Evolutionary conservation across 2,797 vertebrate genomes (phyloP).

Genomic region (Coregonus sp.): DNA sequence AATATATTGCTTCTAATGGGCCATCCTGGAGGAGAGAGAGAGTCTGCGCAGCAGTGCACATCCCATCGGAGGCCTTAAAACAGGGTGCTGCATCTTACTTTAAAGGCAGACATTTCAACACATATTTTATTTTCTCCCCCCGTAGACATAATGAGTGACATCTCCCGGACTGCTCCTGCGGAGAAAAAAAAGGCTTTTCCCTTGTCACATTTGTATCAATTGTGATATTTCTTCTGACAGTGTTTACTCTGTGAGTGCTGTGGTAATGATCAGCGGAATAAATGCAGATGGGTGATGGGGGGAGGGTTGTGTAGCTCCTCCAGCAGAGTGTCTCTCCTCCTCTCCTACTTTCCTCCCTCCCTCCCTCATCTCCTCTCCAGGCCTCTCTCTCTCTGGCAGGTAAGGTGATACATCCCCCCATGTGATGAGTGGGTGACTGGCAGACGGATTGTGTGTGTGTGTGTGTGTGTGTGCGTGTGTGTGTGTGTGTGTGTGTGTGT

Average conservation of each 20-base stretch:
- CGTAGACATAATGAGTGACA: conserved; percentile 19
- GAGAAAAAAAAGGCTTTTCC: conserved; percentile 26
- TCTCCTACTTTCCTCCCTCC: neutral
- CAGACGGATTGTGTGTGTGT: neutral
- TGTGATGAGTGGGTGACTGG: neutral
- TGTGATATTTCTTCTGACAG: conserved; percentile 19
- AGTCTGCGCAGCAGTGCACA: conserved; percentile 1
- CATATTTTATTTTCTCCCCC: neutral
- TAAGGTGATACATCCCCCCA: conserved; percentile 13
- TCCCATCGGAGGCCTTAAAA: neutral
- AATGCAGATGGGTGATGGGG: conserved; percentile 20
- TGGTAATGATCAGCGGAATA: conserved; percentile 24
- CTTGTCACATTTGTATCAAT: conserved; percentile 34
- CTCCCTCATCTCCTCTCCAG: neutral
- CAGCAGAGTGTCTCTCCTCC: neutral
- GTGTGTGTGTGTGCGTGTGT: conserved; percentile 10
- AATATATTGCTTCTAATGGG: conserved; percentile 19
- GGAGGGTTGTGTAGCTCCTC: neutral
- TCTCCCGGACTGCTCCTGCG: neutral
- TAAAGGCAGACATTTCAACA: conserved; percentile 2
- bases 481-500: neutral
- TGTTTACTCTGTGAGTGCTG: conserved; percentile 22
- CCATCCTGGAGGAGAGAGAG: conserved; percentile 3
- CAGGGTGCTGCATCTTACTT: neutral
- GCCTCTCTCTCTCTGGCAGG: conserved; percentile 20